Base-by-base conservation (phyloP, 2,797 vertebrate genomes). In the Pseudomugil tenellus region DNA sequence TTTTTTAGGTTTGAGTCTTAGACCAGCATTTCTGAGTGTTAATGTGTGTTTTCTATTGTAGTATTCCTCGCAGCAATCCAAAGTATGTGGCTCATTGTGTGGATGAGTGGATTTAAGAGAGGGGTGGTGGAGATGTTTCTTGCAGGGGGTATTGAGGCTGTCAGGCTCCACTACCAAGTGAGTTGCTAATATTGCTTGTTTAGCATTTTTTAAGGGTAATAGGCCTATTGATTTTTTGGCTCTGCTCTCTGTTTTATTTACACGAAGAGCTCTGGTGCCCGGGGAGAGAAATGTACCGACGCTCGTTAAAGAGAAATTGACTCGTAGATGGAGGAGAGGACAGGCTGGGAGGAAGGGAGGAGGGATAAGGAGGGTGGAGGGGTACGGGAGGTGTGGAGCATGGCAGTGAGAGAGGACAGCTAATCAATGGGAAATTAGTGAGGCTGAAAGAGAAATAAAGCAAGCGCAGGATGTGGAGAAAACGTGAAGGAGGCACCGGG, bases 191-290 rank as follows among this genome's bases (percentile, higher is more conserved):
- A 96, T 95, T 96, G 96, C 96, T 98, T 97, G 96, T 97, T 97
- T 96, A 97, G 96, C 96, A 95, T 97, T 97, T 98, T 97, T 95
- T 95, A 93, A 94, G 95, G 95, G 95, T 96, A 97, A 96, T 96
- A 96, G 95, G 94, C 94, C 83, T 95, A 97, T 97, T 96, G 97
- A 98, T 97, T 96, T n/a, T 96, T 94, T 95, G 94, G 77, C 84
- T 88, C 77, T 52, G 84, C 83, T 86, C 88, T 88, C 84, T 87
- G 85, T 88, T 90, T 89, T 91, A 96, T 96, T 97, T 97, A 96
- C 95, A 96, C 96, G 94, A 95, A 96, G 92, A 93, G 94, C 95
- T 95, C 92, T 92, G 93, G 95, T 96, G 85, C 85, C 79, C 60
- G 51, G 87, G 84, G 88, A 88, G 87, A 81, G 78, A 82, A 86